These are phyloP conservation scores for Morpho achilles DNA, from an alignment of 2,888 invertebrate species.

Conservation along the genomic window DNA sequence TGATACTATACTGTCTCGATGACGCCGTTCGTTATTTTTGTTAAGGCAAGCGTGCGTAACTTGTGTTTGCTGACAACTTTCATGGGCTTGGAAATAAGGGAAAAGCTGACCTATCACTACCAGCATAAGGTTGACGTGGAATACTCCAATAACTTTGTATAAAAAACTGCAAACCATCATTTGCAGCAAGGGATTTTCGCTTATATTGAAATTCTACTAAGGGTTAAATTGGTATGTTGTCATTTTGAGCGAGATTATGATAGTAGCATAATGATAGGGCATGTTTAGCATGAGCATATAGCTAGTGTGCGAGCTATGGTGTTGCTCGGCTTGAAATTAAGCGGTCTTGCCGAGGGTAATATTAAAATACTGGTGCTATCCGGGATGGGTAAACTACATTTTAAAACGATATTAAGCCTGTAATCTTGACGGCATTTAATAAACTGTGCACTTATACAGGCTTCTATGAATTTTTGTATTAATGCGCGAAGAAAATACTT, in stretches of 20 bases:
- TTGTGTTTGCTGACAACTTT: slow-evolving; percentile 19
- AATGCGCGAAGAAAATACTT: too few species aligned
- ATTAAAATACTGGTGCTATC: slow-evolving; percentile 3
- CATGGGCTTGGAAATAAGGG: slow-evolving; percentile 7
- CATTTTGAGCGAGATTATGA: slow-evolving; percentile 13
- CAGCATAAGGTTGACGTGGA: slow-evolving; percentile 13
- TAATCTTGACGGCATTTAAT: not conserved
- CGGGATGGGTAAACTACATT: not conserved
- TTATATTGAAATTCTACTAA: not conserved
- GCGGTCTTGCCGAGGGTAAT: slow-evolving; percentile 6
- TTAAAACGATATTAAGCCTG: not conserved
- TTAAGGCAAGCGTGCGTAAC: slow-evolving; percentile 73
- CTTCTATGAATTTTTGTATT: too few species aligned
- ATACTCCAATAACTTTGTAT: slow-evolving; percentile 7
- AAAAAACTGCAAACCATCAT: slow-evolving; percentile 27
- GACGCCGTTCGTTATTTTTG: slow-evolving; percentile 75
- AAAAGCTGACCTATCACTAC: slow-evolving; percentile 28
- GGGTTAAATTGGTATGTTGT: slow-evolving; percentile 5
- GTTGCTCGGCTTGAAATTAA: slow-evolving; percentile 21
- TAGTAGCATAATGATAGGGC: slow-evolving; percentile 26
- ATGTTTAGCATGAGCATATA: slow-evolving; percentile 26
- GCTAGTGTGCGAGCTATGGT: slow-evolving; percentile 21
- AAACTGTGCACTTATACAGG: too few species aligned
- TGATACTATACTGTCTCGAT: slow-evolving; percentile 57
- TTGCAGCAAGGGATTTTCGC: slow-evolving; percentile 2